phyloP scores from a whole-genome alignment of 2,888 invertebrate species.

The Tetragnatha montana region DNA sequence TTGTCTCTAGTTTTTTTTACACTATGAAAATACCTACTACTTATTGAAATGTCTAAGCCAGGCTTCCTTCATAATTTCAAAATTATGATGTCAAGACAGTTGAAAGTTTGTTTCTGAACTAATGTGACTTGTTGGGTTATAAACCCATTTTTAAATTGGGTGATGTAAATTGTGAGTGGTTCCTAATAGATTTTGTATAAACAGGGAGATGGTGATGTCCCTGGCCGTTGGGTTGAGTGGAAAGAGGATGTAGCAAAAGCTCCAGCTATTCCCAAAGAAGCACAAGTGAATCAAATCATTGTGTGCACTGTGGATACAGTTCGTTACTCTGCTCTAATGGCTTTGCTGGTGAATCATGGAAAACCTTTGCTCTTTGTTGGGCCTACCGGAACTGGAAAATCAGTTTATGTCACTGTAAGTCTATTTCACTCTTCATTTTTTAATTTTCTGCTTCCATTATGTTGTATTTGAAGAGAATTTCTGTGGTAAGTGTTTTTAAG shows the following conservation, averaged over 20 bases:
- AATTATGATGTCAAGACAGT: not conserved
- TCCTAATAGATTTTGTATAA: not conserved
- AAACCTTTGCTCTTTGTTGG: constrained; percentile 89
- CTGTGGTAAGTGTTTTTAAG: not conserved
- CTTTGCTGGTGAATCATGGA: constrained; percentile 85
- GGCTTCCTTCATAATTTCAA: not conserved
- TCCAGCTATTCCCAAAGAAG: constrained; percentile 89
- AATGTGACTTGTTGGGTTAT: not conserved
- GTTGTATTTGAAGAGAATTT: not conserved
- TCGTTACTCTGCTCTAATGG: constrained; percentile 87
- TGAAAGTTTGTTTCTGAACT: no score
- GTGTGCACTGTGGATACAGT: constrained; percentile 94
- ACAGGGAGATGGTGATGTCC: constrained; percentile 73
- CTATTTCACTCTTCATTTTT: not conserved
- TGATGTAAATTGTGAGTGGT: not conserved
- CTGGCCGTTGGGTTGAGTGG: constrained; percentile 95
- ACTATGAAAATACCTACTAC: no score
- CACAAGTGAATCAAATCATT: constrained; percentile 94
- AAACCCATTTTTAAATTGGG: not conserved
- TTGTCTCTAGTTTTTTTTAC: no score
- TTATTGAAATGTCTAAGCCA: no score
- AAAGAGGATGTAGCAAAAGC: constrained; percentile 86
- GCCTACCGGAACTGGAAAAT: constrained; percentile 78
- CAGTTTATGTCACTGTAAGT: constrained; percentile 77
- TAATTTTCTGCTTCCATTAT: not conserved